These are phyloP conservation scores for Phoxinus dragarum DNA, from an alignment of 2,797 vertebrate genomes.

Conservation along the genomic window DNA sequence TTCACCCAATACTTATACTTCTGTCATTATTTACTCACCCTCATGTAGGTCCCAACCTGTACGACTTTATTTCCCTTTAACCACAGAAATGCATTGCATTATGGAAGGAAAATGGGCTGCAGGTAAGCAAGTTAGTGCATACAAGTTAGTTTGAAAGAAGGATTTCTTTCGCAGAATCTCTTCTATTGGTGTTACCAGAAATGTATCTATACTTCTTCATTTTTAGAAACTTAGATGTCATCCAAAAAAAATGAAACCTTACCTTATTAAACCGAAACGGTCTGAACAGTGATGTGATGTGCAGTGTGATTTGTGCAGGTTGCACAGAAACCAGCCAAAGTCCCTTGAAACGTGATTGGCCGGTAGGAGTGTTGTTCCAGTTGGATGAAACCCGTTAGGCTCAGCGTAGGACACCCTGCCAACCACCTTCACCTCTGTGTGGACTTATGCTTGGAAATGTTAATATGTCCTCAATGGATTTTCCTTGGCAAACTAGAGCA, in stretches of 20 bases:
- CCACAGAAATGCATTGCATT: background rate
- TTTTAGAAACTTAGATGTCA: background rate
- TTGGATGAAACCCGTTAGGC: conserved; percentile 14
- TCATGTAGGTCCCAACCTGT: background rate
- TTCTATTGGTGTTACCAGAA: background rate
- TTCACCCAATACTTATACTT: background rate
- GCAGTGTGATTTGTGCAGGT: no score
- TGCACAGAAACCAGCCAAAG: no score
- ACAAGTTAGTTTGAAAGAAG: background rate
- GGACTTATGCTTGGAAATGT: conserved; percentile 48
- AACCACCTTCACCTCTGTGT: conserved; percentile 30
- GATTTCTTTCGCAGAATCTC: background rate
- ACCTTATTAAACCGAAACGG: background rate
- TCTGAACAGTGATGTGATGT: background rate
- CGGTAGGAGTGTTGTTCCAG: conserved; percentile 31
- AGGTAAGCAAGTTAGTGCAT: no score
- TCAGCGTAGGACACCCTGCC: conserved; percentile 12
- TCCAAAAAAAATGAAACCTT: background rate
- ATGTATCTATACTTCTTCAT: background rate
- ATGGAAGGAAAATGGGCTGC: background rate
- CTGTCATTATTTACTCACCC: background rate
- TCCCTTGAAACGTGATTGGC: conserved; percentile 2
- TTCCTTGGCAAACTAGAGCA: conserved; percentile 40
- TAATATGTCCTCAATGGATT: conserved; percentile 41
- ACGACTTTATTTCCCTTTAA: background rate